Evolutionary conservation across 2,113 vertebrate genomes (phyloP).

Genomic region (Pitta sordida): DNA sequence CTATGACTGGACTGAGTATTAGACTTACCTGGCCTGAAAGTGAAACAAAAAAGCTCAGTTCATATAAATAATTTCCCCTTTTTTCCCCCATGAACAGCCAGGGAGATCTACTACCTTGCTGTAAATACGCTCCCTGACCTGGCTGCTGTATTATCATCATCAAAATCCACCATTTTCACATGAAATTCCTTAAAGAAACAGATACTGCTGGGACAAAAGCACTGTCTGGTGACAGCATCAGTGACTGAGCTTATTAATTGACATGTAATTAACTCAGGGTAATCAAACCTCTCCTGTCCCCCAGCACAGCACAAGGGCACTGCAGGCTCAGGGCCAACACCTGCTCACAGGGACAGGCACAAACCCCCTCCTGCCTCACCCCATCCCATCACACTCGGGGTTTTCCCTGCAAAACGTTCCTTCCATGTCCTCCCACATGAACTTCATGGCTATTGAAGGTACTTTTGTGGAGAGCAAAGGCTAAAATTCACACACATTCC

Average conservation of each 20-base stretch:
- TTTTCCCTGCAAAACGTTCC: background rate
- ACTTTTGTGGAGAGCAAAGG: background rate
- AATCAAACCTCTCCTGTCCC: too few relatives aligned
- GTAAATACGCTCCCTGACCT: background rate
- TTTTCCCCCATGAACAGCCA: background rate
- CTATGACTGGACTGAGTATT: background rate
- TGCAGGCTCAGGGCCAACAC: background rate
- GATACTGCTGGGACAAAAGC: background rate
- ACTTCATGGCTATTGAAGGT: background rate
- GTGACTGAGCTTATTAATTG: slow-evolving; percentile 4
- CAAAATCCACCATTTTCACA: background rate
- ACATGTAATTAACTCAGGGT: too few relatives aligned
- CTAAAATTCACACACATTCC: background rate
- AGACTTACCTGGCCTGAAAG: background rate
- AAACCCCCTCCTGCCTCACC: background rate
- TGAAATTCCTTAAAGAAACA: background rate
- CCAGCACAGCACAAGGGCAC: background rate
- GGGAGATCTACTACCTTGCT: background rate
- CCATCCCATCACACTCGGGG: background rate
- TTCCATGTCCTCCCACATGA: background rate
- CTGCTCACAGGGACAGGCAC: background rate
- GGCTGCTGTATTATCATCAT: background rate
- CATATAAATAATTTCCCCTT: background rate
- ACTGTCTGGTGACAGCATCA: background rate
- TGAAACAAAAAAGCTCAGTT: background rate